These are phyloP conservation scores for Drosophila mauritiana DNA, from an alignment of 1,140 invertebrate genomes.

Conservation along the genomic window DNA sequence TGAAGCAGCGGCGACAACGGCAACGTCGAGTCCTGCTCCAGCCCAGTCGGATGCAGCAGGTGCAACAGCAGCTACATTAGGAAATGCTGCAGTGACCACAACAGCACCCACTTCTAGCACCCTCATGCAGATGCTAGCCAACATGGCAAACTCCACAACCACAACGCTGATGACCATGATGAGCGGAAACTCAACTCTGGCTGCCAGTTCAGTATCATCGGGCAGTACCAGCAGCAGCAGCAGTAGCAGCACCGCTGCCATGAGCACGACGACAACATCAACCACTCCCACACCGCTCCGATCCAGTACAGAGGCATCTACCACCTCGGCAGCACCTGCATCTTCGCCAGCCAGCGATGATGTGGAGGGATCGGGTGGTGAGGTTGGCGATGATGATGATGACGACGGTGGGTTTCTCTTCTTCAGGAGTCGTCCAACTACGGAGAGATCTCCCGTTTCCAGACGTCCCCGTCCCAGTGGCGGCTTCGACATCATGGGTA, in stretches of 20 bases:
- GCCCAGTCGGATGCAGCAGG: constrained; percentile 25
- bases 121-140: constrained; percentile 33
- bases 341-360: constrained; percentile 64
- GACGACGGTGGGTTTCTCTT: constrained; percentile 54
- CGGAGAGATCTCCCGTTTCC: constrained; percentile 44
- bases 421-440: constrained; percentile 49
- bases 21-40: neutral
- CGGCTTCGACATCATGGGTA: constrained; percentile 72
- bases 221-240: neutral
- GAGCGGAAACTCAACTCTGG: constrained; percentile 21
- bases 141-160: constrained; percentile 34
- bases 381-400: constrained; percentile 22
- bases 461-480: constrained; percentile 64
- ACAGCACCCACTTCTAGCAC: constrained; percentile 23
- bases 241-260: constrained; percentile 29
- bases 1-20: neutral
- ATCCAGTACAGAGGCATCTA: constrained; percentile 48
- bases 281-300: constrained; percentile 46
- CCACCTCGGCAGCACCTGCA: constrained; percentile 15
- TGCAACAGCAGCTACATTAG: neutral
- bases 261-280: constrained; percentile 26
- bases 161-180: constrained; percentile 28
- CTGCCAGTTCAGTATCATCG: constrained; percentile 2
- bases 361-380: constrained; percentile 83
- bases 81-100: constrained; percentile 5